phyloP scores from a whole-genome alignment of 2,888 invertebrate genomes.

The Caenorhabditis sinica region DNA sequence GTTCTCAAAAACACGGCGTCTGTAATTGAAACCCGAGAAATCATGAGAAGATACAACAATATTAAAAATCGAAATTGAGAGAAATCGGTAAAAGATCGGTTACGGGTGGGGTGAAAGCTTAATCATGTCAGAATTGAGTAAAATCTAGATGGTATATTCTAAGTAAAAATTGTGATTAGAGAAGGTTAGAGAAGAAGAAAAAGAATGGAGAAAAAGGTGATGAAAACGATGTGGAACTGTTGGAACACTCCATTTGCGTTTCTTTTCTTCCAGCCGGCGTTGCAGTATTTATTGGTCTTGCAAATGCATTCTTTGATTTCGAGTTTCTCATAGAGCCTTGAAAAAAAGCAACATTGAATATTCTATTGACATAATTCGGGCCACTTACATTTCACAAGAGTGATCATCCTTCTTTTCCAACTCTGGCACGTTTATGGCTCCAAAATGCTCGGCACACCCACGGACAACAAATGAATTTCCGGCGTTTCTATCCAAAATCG shows the following conservation, averaged over 20 bases:
- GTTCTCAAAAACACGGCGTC: conserved; percentile 12
- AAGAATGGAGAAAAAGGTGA: background rate
- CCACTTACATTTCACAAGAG: conserved; percentile 68
- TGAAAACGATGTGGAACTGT: background rate
- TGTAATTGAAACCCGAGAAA: conserved; percentile 23
- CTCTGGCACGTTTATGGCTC: conserved; percentile 75
- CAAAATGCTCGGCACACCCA: conserved; percentile 81
- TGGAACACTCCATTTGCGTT: conserved; percentile 32
- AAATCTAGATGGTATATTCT: background rate
- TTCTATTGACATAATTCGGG: background rate
- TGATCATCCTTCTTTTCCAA: conserved; percentile 76
- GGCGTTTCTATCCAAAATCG: conserved; percentile 78
- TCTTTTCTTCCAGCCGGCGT: conserved; percentile 72
- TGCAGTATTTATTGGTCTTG: conserved; percentile 77
- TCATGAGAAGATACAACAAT: conserved; percentile 11
- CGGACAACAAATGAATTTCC: conserved; percentile 78
- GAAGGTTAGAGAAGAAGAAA: background rate
- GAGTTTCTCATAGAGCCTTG: conserved; percentile 76
- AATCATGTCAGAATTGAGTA: conserved; percentile 5
- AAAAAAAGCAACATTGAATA: background rate
- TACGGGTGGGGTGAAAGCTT: conserved; percentile 36
- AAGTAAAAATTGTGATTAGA: background rate
- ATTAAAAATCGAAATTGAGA: too few species aligned
- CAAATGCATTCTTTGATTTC: conserved; percentile 82
- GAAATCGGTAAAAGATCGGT: conserved; percentile 30